Evolutionary conservation across 2,888 invertebrate species (phyloP).

Genomic region (Epinotia nisella): DNA sequence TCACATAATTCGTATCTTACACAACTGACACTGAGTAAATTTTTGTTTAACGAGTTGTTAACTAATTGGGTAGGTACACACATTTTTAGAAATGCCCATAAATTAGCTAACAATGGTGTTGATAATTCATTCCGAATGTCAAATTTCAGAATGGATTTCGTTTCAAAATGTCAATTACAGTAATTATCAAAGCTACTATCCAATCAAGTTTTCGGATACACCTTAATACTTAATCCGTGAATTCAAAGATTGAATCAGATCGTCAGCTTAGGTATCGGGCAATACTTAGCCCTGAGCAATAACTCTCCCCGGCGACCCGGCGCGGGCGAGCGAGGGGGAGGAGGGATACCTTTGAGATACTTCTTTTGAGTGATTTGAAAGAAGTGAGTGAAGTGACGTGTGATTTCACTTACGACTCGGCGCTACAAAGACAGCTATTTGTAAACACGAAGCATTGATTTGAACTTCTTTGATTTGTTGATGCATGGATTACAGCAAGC

Average conservation of each 20-base stretch:
- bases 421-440: background rate
- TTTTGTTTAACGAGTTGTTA: no score
- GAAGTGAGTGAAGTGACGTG: slow-evolving; percentile 2
- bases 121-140: no score
- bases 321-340: background rate
- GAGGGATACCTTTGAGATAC: slow-evolving; percentile 8
- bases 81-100: no score
- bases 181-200: background rate
- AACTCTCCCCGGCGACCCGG: slow-evolving; percentile 1
- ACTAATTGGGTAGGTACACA: no score
- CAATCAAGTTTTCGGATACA: background rate
- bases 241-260: slow-evolving; percentile 24
- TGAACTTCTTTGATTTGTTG: slow-evolving; percentile 11
- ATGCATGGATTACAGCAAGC: background rate
- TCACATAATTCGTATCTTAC: no score
- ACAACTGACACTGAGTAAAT: no score
- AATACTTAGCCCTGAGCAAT: slow-evolving; percentile 15
- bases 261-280: background rate
- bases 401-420: slow-evolving; percentile 9
- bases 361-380: slow-evolving; percentile 32
- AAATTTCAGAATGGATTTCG: no score
- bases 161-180: no score
- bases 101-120: no score
- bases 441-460: slow-evolving; percentile 4
- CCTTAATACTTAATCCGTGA: background rate